Conservation (phyloP, 2,113 vertebrate genomes). For the Paramisgurnus dabryanus region DNA sequence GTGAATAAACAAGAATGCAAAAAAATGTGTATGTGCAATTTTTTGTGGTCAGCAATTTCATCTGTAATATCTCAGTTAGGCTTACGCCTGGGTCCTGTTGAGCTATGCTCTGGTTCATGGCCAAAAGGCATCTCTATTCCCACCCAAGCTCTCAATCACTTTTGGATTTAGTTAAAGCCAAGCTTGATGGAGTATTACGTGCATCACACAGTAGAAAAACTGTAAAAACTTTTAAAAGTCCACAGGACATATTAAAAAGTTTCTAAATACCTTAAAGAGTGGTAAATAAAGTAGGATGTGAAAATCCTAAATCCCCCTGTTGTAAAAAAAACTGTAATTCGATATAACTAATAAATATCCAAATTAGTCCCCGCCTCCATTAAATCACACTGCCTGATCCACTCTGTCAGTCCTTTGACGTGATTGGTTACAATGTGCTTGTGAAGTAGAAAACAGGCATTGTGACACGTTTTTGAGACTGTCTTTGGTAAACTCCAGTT, state of each 20-base stretch:
- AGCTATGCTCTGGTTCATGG: background rate
- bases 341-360: too few species aligned
- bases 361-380: too few species aligned
- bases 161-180: constrained; percentile 22
- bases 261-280: constrained; percentile 31
- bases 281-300: background rate
- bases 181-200: constrained; percentile 20
- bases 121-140: constrained; percentile 30
- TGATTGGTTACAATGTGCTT: too few species aligned
- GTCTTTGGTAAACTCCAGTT: too few species aligned
- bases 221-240: constrained; percentile 1
- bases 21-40: background rate
- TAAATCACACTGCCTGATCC: too few species aligned
- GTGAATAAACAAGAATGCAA: background rate
- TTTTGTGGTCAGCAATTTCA: constrained; percentile 7
- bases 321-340: too few species aligned
- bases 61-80: background rate
- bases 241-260: background rate
- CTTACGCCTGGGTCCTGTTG: background rate
- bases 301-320: too few species aligned
- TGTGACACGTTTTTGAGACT: too few species aligned
- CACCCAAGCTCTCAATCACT: constrained; percentile 27
- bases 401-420: too few species aligned
- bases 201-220: constrained; percentile 19
- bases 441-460: too few species aligned